Conservation (phyloP, 2,797 vertebrate genomes). For the Lepilemur ruficaudatus region DNA sequence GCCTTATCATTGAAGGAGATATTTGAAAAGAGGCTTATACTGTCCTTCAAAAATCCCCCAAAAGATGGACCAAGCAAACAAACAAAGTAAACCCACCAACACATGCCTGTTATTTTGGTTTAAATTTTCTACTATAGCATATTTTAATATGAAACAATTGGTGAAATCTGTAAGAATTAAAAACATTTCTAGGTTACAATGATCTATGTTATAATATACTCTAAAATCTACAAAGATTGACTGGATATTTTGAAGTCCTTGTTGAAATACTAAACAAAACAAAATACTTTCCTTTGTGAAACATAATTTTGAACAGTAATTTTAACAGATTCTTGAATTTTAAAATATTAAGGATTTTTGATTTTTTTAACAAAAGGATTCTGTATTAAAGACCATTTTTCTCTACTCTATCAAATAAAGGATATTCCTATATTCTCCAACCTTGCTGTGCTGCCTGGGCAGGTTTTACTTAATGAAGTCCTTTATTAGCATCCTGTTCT, state of each 20-base stretch:
- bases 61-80: not conserved
- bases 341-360: not conserved
- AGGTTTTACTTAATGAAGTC: constrained; percentile 44
- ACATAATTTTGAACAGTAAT: not conserved
- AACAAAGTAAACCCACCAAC: not conserved
- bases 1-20: not conserved
- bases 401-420: not conserved
- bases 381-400: not conserved
- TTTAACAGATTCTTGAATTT: constrained; percentile 30
- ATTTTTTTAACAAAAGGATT: not conserved
- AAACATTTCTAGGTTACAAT: constrained; percentile 7
- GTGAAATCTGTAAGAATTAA: constrained; percentile 28
- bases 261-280: constrained; percentile 26
- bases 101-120: not conserved
- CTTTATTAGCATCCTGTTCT: not conserved
- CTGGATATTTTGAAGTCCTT: not conserved
- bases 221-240: not conserved
- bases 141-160: constrained; percentile 25
- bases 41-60: constrained; percentile 19
- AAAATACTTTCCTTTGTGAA: constrained; percentile 19
- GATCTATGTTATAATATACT: not conserved
- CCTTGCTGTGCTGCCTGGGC: not conserved
- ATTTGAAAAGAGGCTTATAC: not conserved
- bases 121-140: not conserved
- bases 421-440: not conserved